These are phyloP conservation scores for Agapostemon virescens DNA, from an alignment of 2,888 invertebrate genomes.

Conservation along the genomic window DNA sequence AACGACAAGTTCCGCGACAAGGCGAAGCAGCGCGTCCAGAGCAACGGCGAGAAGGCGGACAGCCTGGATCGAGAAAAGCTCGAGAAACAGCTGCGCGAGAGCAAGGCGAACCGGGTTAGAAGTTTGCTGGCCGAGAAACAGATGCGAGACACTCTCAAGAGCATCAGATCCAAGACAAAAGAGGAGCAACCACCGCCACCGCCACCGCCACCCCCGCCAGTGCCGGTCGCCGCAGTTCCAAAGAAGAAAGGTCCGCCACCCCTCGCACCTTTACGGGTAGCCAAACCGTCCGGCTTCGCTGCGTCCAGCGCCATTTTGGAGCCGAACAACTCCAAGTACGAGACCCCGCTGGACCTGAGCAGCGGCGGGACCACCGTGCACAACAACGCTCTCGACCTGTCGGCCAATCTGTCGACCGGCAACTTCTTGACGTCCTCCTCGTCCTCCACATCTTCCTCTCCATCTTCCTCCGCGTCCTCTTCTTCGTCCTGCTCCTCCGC, in stretches of 20 bases:
- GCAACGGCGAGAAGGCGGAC: conserved; percentile 53
- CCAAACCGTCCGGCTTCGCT: conserved; percentile 61
- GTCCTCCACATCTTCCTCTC: conserved; percentile 44
- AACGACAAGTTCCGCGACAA: conserved; percentile 66
- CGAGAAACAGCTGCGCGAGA: conserved; percentile 74
- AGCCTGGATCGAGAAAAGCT: conserved; percentile 70
- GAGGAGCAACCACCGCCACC: conserved; percentile 44
- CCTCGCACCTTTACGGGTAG: conserved; percentile 71
- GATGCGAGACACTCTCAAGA: conserved; percentile 75
- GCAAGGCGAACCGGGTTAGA: conserved; percentile 75
- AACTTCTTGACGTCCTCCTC: conserved; percentile 29
- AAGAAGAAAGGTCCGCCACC: conserved; percentile 77
- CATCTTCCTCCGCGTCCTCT: conserved; percentile 45
- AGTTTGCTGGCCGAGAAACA: conserved; percentile 76
- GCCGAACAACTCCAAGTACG: conserved; percentile 65
- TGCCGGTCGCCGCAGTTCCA: conserved; percentile 34
- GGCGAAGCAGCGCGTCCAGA: conserved; percentile 59
- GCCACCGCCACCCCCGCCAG: conserved; percentile 9
- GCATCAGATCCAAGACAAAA: conserved; percentile 71
- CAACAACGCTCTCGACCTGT: conserved; percentile 71
- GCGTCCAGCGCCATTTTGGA: conserved; percentile 52
- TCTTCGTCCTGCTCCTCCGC: conserved; percentile 32
- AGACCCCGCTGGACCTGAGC: conserved; percentile 74
- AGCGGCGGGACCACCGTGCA: conserved; percentile 65
- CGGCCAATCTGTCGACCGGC: conserved; percentile 60